Conservation (phyloP, 2,797 vertebrate genomes). For the Coilia nasus region DNA sequence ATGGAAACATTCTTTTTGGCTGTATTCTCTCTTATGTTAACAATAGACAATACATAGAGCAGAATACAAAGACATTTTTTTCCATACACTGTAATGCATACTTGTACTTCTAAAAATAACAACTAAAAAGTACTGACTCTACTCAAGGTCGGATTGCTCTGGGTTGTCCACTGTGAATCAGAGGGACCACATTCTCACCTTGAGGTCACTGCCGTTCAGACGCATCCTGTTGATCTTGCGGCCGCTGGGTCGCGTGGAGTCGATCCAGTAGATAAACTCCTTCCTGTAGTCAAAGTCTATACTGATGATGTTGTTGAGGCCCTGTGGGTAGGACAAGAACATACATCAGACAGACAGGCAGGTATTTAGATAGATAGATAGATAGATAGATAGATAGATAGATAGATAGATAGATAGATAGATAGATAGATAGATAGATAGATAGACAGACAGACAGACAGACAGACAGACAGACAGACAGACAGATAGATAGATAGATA, state of each 20-base stretch:
- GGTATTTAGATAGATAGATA: background rate
- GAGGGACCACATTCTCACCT: constrained; percentile 76
- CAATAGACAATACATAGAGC: background rate
- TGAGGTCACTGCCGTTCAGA: constrained; percentile 94
- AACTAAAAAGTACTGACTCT: background rate
- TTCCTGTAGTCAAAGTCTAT: constrained; percentile 98
- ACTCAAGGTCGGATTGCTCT: background rate
- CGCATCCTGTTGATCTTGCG: constrained; percentile 96
- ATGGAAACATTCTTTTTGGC: background rate
- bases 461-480: no score
- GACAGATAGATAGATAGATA: background rate
- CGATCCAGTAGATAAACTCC: constrained; percentile 98
- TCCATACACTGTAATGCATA: background rate
- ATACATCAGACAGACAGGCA: background rate
- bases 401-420: background rate
- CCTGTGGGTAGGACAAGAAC: constrained; percentile 71
- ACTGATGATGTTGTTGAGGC: constrained; percentile 95
- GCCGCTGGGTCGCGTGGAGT: constrained; percentile 94
- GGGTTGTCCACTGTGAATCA: background rate
- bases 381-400: background rate
- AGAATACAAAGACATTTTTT: background rate
- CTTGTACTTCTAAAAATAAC: no score
- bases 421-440: no score
- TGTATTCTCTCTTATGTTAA: background rate
- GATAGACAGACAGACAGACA: no score